Evolutionary conservation across 2,888 invertebrate genomes (phyloP).

Genomic region (Xestia sexstrigata): DNA sequence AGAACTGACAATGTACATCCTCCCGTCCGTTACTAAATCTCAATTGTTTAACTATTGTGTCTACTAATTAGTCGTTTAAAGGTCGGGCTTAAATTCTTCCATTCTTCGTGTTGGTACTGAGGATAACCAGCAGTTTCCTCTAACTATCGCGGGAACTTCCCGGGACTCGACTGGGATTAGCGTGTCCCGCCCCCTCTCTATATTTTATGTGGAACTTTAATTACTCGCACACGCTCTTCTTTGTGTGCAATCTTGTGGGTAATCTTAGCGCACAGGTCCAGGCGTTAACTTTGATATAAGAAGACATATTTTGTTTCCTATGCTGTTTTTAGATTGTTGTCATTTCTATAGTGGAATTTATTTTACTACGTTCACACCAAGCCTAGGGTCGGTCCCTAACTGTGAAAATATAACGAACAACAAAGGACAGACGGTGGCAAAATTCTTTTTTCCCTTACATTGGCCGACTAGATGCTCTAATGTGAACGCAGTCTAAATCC

Average conservation of each 20-base stretch:
- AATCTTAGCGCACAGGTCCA: not conserved
- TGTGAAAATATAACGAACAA: too few species aligned
- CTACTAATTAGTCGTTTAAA: too few species aligned
- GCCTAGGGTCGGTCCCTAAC: too few species aligned
- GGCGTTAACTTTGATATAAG: not conserved
- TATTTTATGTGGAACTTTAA: constrained; percentile 52
- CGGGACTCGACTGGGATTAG: constrained; percentile 22
- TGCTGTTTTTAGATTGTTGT: too few species aligned
- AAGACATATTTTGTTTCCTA: too few species aligned
- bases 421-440: too few species aligned
- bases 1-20: not conserved
- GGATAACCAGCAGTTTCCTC: not conserved
- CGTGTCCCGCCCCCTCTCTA: constrained; percentile 27
- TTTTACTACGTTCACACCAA: not conserved
- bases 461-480: not conserved
- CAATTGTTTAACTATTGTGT: too few species aligned
- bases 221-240: constrained; percentile 26
- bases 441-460: too few species aligned
- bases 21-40: too few species aligned
- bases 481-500: not conserved
- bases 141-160: not conserved
- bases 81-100: not conserved
- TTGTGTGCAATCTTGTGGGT: not conserved
- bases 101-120: too few species aligned
- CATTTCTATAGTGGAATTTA: not conserved